phyloP scores from a whole-genome alignment of 1,140 invertebrate genomes.

The Cyphomyrmex costatus region DNA sequence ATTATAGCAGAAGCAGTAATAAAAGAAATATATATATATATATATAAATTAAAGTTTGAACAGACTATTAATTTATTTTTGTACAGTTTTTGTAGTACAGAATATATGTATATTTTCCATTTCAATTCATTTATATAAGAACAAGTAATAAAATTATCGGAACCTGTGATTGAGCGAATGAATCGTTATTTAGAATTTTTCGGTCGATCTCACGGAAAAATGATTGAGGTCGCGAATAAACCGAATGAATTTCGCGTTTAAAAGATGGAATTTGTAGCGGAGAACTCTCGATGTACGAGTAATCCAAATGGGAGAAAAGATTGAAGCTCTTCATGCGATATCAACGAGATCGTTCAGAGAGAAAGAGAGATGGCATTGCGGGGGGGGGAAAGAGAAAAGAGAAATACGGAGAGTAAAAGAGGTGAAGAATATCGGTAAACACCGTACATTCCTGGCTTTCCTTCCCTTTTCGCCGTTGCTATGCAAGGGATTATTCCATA shows the following conservation, averaged over 20 bases:
- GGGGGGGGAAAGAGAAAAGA: not conserved
- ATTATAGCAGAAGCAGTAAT: not conserved
- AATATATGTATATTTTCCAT: not conserved
- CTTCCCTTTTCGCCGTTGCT: conserved; percentile 72
- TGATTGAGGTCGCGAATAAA: conserved; percentile 71
- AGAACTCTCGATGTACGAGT: conserved; percentile 79
- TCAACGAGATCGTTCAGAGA: conserved; percentile 61
- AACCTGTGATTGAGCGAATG: not conserved
- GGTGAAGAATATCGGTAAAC: conserved; percentile 83
- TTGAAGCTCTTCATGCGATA: conserved; percentile 75
- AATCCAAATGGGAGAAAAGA: conserved; percentile 79
- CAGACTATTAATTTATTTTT: not conserved
- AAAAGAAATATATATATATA: not conserved
- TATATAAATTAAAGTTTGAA: conserved; percentile 10
- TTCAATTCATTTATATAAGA: not conserved
- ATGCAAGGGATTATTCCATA: conserved; percentile 82
- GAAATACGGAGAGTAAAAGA: conserved; percentile 54
- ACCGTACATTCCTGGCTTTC: conserved; percentile 76
- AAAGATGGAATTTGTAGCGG: conserved; percentile 79
- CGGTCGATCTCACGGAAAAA: conserved; percentile 62
- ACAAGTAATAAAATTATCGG: conserved; percentile 16
- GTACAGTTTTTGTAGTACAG: not conserved
- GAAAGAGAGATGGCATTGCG: conserved; percentile 60
- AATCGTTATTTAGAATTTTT: conserved; percentile 26
- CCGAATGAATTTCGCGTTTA: conserved; percentile 76